Conservation (phyloP, 1,140 invertebrate genomes). For the Chelonus insularis region DNA sequence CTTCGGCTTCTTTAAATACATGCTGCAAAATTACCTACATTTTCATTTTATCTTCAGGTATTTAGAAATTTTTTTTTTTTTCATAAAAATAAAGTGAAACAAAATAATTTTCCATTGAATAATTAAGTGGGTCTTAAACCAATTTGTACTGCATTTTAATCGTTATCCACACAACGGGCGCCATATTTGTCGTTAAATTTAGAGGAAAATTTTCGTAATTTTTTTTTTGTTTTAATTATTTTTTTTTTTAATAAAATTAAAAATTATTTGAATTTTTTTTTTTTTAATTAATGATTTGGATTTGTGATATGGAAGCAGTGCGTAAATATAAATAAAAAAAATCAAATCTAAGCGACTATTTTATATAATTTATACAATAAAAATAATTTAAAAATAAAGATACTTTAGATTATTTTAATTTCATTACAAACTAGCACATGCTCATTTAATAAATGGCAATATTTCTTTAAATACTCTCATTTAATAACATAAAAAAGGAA, state of each 20-base stretch:
- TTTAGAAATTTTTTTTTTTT: no score
- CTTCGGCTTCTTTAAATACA: neutral
- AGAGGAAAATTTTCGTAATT: neutral
- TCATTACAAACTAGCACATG: neutral
- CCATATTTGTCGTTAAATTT: neutral
- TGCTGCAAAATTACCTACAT: neutral
- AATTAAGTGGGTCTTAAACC: no score
- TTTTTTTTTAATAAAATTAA: neutral
- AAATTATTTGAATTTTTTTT: neutral
- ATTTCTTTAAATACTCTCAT: neutral
- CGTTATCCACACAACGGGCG: conserved; percentile 3
- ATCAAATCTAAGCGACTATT: no score
- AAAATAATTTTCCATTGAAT: no score
- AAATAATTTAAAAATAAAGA: neutral
- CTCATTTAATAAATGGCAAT: neutral
- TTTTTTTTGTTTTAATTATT: neutral
- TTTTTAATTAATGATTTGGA: neutral
- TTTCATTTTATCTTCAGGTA: no score
- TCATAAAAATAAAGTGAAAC: no score
- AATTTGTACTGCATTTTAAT: no score
- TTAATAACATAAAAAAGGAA: neutral
- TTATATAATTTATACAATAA: no score
- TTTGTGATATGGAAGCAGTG: conserved; percentile 1
- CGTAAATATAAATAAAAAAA: no score
- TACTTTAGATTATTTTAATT: neutral